Conservation (phyloP, 2,797 vertebrate species). For the Coregonus ussuriensis region DNA sequence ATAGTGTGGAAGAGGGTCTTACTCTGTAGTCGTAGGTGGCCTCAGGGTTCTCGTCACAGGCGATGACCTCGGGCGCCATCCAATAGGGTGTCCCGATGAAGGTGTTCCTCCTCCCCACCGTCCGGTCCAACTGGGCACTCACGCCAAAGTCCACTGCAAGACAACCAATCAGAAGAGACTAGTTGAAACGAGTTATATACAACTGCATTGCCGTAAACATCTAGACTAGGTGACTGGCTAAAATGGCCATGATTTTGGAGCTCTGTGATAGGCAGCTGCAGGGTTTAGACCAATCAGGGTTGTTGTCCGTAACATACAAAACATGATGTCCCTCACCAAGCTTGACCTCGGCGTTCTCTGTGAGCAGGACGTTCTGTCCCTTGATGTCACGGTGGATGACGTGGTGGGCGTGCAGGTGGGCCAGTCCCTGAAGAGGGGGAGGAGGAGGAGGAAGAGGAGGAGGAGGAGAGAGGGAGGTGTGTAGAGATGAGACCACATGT, state of each 20-base stretch:
- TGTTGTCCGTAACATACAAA: background rate
- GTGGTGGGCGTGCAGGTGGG: constrained; percentile 93
- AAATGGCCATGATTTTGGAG: background rate
- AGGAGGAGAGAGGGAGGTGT: background rate
- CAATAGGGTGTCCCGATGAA: constrained; percentile 97
- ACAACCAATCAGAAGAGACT: background rate
- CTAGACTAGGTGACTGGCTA: background rate
- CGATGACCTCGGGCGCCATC: constrained; percentile 97
- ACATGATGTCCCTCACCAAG: constrained; percentile 77
- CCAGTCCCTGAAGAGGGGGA: constrained; percentile 79
- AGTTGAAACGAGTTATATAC: background rate
- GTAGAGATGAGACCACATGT: background rate
- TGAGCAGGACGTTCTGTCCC: constrained; percentile 94
- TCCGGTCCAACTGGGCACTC: constrained; percentile 94
- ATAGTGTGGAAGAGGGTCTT: constrained; percentile 52
- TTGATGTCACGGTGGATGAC: constrained; percentile 98
- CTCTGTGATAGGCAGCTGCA: no score
- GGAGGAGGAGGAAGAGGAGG: background rate
- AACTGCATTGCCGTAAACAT: background rate
- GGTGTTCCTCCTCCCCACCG: constrained; percentile 93
- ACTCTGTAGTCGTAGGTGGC: constrained; percentile 97
- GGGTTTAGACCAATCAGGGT: background rate
- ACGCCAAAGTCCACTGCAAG: constrained; percentile 92
- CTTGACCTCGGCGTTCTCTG: constrained; percentile 95
- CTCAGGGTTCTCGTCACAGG: constrained; percentile 95